Percentiles rank a stretch among this genome's conserved stretches.
phyloP scores from a whole-genome alignment of 2,888 invertebrate genomes.

The Busseola fusca region DNA sequence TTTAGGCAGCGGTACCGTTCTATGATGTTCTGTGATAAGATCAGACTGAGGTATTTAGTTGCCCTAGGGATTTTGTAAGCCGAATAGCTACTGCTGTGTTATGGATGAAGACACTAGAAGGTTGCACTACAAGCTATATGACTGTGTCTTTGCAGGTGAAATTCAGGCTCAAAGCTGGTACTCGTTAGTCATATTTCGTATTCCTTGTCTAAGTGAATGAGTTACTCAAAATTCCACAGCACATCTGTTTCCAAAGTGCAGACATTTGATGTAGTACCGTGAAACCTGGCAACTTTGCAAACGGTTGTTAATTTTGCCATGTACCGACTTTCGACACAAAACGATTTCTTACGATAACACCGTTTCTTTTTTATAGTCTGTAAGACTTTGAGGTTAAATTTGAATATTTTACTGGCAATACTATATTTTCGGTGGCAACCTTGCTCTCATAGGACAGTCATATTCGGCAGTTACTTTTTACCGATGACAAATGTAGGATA shows the following conservation, averaged over 20 bases:
- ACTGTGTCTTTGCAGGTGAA: neutral
- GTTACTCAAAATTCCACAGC: conserved; percentile 7
- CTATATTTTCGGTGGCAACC: too few relatives aligned
- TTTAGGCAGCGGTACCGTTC: conserved; percentile 8
- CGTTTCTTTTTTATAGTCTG: too few relatives aligned
- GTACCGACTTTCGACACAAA: too few relatives aligned
- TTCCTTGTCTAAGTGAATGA: conserved; percentile 16
- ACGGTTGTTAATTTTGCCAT: too few relatives aligned
- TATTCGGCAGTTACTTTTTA: too few relatives aligned
- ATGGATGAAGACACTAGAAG: neutral
- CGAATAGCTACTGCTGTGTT: neutral
- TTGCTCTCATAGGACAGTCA: too few relatives aligned
- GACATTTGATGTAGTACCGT: conserved; percentile 2
- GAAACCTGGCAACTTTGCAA: too few relatives aligned
- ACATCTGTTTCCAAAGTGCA: neutral
- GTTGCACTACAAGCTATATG: neutral
- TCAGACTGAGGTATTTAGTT: conserved; percentile 10
- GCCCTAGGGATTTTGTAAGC: conserved; percentile 9
- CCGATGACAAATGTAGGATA: too few relatives aligned
- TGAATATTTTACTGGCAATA: too few relatives aligned
- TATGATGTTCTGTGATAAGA: conserved; percentile 24
- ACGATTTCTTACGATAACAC: too few relatives aligned
- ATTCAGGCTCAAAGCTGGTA: conserved; percentile 3
- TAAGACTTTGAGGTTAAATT: too few relatives aligned
- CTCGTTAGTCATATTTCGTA: conserved; percentile 21